Conservation (phyloP, 2,113 vertebrate species). For the Aplodontia rufa region DNA sequence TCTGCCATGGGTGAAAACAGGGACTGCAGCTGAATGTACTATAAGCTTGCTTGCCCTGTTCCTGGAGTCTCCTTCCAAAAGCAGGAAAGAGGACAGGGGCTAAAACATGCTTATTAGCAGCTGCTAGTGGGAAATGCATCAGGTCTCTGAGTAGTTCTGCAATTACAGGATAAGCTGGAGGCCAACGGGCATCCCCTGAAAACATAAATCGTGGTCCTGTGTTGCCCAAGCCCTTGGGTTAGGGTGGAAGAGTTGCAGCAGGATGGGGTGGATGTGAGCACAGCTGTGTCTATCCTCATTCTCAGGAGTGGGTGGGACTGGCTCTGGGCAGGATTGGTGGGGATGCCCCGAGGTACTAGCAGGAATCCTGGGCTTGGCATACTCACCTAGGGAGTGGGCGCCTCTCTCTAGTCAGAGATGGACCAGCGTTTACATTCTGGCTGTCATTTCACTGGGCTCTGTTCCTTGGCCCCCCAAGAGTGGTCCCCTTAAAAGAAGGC, state of each 20-base stretch:
- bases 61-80: slow-evolving; percentile 51
- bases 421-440: neutral
- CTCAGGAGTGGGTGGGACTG: slow-evolving; percentile 24
- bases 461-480: neutral
- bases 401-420: neutral
- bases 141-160: slow-evolving; percentile 75
- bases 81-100: slow-evolving; percentile 78
- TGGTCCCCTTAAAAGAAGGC: neutral
- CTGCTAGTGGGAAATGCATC: slow-evolving; percentile 80
- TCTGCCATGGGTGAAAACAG: neutral
- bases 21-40: neutral
- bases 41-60: slow-evolving; percentile 20
- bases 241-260: slow-evolving; percentile 76
- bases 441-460: slow-evolving; percentile 22
- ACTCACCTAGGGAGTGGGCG: neutral
- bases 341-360: neutral
- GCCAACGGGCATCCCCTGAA: slow-evolving; percentile 79
- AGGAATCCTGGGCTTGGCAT: slow-evolving; percentile 14
- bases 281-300: slow-evolving; percentile 75
- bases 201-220: slow-evolving; percentile 64
- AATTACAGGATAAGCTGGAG: slow-evolving; percentile 74
- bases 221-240: slow-evolving; percentile 78
- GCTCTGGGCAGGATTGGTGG: neutral
- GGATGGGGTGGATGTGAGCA: slow-evolving; percentile 72
- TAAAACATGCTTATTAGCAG: slow-evolving; percentile 79